phyloP scores from a whole-genome alignment of 2,113 vertebrate genomes.

The Garra rufa region DNA sequence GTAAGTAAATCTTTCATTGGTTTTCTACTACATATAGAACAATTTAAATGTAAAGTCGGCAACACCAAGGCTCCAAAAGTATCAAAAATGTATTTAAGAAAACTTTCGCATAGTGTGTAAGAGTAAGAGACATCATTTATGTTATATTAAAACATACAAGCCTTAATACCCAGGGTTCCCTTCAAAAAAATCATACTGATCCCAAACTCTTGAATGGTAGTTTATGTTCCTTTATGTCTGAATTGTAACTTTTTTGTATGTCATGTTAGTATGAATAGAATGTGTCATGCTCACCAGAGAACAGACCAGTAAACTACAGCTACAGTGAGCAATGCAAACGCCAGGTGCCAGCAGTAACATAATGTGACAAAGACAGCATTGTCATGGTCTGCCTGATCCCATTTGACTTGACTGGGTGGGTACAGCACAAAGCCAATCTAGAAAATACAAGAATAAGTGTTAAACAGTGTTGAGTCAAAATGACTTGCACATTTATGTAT shows the following conservation, averaged over 20 bases:
- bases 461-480: not conserved
- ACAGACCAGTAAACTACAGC: slow-evolving; percentile 80
- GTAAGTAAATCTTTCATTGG: too few species aligned
- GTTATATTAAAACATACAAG: too few species aligned
- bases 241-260: not conserved
- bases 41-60: too few species aligned
- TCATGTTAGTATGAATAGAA: not conserved
- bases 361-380: slow-evolving; percentile 90
- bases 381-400: slow-evolving; percentile 84
- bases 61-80: too few species aligned
- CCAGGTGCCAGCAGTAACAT: slow-evolving; percentile 94
- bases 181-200: too few species aligned
- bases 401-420: slow-evolving; percentile 82
- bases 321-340: slow-evolving; percentile 78
- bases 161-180: too few species aligned
- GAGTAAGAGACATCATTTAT: too few species aligned
- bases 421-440: slow-evolving; percentile 94
- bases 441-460: slow-evolving; percentile 38
- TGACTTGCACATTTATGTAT: not conserved
- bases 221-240: not conserved
- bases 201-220: too few species aligned
- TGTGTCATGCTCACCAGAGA: slow-evolving; percentile 82
- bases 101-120: too few species aligned
- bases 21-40: too few species aligned
- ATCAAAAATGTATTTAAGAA: too few species aligned